Conservation (phyloP, 2,797 vertebrate genomes). For the Xenentodon cancila region DNA sequence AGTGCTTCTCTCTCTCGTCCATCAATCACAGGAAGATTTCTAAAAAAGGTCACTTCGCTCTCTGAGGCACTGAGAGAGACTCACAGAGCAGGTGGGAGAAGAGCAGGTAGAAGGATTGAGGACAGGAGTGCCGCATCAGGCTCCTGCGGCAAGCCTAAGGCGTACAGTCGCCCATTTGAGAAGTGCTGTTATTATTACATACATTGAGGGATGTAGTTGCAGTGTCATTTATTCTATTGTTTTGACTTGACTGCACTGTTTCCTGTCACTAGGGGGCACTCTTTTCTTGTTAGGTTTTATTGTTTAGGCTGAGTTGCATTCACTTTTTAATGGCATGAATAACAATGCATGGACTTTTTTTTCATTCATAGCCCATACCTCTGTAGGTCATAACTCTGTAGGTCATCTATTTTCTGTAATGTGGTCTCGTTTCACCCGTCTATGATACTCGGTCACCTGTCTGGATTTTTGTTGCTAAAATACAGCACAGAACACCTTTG, state of each 20-base stretch:
- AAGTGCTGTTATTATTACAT: constrained; percentile 29
- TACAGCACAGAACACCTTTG: constrained; percentile 1
- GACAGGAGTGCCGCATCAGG: neutral
- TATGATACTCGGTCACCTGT: constrained; percentile 3
- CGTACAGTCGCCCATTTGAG: constrained; percentile 27
- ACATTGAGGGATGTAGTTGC: constrained; percentile 36
- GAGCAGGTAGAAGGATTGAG: constrained; percentile 2
- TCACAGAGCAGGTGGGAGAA: neutral
- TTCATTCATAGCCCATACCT: constrained; percentile 13
- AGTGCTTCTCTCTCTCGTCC: constrained; percentile 48
- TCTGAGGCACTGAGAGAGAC: constrained; percentile 36
- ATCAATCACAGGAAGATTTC: constrained; percentile 55
- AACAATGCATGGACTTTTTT: constrained; percentile 16
- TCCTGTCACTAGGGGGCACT: constrained; percentile 71
- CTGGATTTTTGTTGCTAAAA: constrained; percentile 2
- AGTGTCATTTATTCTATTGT: constrained; percentile 39
- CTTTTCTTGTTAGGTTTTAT: constrained; percentile 57
- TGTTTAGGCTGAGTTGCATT: constrained; percentile 1
- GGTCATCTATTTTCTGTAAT: constrained; percentile 3
- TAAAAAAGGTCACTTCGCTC: constrained; percentile 67
- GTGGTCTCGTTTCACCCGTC: neutral
- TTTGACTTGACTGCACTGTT: constrained; percentile 15
- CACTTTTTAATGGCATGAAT: constrained; percentile 10
- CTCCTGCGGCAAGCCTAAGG: constrained; percentile 25
- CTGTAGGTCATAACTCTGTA: neutral